phyloP scores from a whole-genome alignment of 2,888 invertebrate genomes.

The Chrysotoxum bicinctum region DNA sequence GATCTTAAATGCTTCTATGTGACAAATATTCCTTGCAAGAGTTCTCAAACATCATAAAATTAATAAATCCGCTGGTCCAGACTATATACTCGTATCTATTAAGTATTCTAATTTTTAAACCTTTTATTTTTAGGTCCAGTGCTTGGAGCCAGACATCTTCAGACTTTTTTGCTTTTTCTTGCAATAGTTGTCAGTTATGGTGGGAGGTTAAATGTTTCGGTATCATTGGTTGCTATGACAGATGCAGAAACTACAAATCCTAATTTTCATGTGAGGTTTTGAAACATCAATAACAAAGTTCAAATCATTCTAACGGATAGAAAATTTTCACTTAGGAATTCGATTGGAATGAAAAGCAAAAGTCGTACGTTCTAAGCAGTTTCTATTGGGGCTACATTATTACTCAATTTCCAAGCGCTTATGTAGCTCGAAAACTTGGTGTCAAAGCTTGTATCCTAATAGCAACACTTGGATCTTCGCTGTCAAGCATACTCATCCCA shows the following conservation, averaged over 20 bases:
- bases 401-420: slow-evolving; percentile 84
- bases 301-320: background rate
- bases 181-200: slow-evolving; percentile 85
- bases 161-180: slow-evolving; percentile 84
- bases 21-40: too few species aligned
- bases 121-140: slow-evolving; percentile 80
- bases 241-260: slow-evolving; percentile 82
- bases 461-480: slow-evolving; percentile 83
- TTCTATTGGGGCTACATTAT: slow-evolving; percentile 85
- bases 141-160: slow-evolving; percentile 85
- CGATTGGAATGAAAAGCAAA: slow-evolving; percentile 82
- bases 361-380: slow-evolving; percentile 83
- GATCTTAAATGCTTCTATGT: too few species aligned
- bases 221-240: slow-evolving; percentile 89
- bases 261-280: slow-evolving; percentile 81
- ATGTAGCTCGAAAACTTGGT: slow-evolving; percentile 86
- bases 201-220: slow-evolving; percentile 86
- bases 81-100: too few species aligned
- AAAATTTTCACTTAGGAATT: slow-evolving; percentile 34
- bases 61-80: too few species aligned
- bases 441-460: slow-evolving; percentile 84
- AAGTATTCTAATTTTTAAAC: too few species aligned
- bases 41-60: too few species aligned
- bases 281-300: background rate
- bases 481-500: slow-evolving; percentile 86